Base-by-base conservation (phyloP, 2,888 invertebrate species). In the Odontothrips loti region DNA sequence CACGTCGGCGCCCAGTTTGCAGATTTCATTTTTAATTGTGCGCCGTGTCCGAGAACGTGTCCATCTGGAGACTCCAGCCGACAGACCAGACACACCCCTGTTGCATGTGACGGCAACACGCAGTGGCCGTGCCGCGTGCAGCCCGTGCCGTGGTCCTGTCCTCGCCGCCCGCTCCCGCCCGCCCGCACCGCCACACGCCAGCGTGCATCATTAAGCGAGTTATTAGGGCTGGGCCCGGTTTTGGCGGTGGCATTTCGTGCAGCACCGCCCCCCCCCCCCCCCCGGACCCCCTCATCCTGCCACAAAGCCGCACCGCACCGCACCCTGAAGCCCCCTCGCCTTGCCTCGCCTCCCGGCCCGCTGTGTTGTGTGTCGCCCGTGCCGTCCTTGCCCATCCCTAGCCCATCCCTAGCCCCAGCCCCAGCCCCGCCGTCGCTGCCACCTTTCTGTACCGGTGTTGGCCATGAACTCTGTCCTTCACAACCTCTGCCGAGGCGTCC, bases 191-290 rank as follows among this genome's bases (percentile, higher is more conserved):
- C 11, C 6, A 0, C 58, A 58, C 20, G 58, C 58, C 58, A n/a
- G 58, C 58, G 58, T 58, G 15, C 58, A 58, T 58, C 58, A 58
- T 58, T 58, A 58, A 58, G 15, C 58, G n/a, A 58, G 58, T 58
- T 58, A 58, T 58, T 58, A 58, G 15, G n/a, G 12, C 58, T 43
- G 6, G 34, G 34, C 34, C 34, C 34, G 20, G 58, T 58, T 58
- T 58, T 58, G 58, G 58, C 58, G 17, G 58, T 58, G 58, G 58
- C 58, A 58, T 58, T 58, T 58, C 58, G 58, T 58, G 58, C 58
- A n/a, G n/a, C 58, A 17, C n/a, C 58, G 20, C n/a, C 58, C 58
- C 58, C 58, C n/a, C 0, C n/a, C 11, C 58, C 58, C 34, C 6
- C 34, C n/a, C n/a, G n/a, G n/a, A 43, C 6, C 34, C 34, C 34